Evolutionary conservation across 2,113 vertebrate species (phyloP), one percentile per base, ranked within the genome.

Genomic region (Muntiacus reevesi): DNA sequence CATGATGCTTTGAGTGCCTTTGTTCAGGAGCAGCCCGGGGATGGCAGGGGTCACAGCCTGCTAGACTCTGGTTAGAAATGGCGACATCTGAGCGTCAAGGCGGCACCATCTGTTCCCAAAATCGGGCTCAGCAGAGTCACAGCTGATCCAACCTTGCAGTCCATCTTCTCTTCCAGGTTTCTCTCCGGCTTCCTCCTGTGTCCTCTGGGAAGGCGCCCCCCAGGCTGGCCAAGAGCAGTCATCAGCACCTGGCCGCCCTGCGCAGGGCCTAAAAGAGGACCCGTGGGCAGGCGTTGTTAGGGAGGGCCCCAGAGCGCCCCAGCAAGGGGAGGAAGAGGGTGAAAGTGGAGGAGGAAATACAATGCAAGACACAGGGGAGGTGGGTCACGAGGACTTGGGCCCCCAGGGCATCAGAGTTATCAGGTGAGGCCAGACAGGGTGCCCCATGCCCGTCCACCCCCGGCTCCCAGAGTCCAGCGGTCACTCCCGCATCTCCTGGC

Each of bases 1-100:
- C 0, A 2, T 12, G 16, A 11, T 0, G 3, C 62, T 28, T 28
- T 7, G 47, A 5, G 6, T 7, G 3, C 25, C 50, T 30, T 43
- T 54, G 64, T 14, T 21, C 64, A 17, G 10, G n/a, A 30, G 25
- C 60, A 28, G 33, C 14, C 47, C 25, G 15, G 62, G n/a, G 23
- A 2, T 4, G 30, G 47, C 14, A 23, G 25, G 4, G 25, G 64
- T 71, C 64, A 28, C 15, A 4, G 62, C n/a, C 55, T 54, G 15
- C 87, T 89, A n/a, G 23, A 13, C n/a, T 2, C 62, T 5, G 6
- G 10, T 43, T 21, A 43, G n/a, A 74, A 30, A 43, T 6, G 50
- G 50, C 2, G 87, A 43, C 50, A 40, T 33, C 50, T 54, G 47
- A 54, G 47, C 4, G 3, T 71, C 62, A 27, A 25, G 3, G 17